Conservation (phyloP, 2,888 invertebrate genomes). For the Apodemia duryi region DNA sequence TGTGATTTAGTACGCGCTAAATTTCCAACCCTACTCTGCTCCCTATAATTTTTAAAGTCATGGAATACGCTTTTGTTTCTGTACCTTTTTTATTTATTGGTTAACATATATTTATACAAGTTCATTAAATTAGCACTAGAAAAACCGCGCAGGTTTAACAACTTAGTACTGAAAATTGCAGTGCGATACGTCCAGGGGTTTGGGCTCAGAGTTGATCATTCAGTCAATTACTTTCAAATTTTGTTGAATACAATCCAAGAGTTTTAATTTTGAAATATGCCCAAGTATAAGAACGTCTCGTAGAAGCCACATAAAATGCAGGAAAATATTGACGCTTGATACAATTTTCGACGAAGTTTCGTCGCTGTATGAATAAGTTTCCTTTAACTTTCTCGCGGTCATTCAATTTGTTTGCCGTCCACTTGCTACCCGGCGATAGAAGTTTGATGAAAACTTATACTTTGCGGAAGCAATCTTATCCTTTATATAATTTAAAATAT, state of each 20-base stretch:
- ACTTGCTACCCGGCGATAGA: slow-evolving; percentile 48
- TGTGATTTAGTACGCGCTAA: no score
- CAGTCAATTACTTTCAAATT: not conserved
- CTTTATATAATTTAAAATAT: slow-evolving; percentile 50
- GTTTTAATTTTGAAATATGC: not conserved
- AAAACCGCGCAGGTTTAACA: no score
- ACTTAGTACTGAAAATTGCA: no score
- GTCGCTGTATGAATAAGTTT: slow-evolving; percentile 15
- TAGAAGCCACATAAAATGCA: slow-evolving; percentile 5
- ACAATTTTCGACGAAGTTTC: slow-evolving; percentile 17
- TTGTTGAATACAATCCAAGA: not conserved
- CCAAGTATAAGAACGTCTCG: not conserved
- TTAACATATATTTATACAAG: no score
- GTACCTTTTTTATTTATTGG: no score
- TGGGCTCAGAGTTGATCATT: no score
- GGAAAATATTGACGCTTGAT: slow-evolving; percentile 19
- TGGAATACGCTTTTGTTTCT: no score
- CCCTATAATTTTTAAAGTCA: no score
- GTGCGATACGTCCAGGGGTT: no score
- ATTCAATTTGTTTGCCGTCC: slow-evolving; percentile 67
- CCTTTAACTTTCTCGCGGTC: slow-evolving; percentile 46
- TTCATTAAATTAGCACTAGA: no score
- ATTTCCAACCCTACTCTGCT: no score
- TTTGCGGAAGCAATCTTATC: slow-evolving; percentile 39
- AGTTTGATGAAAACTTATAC: slow-evolving; percentile 62